A percentile compares a stretch with the other conserved stretches of the same genome.
phyloP scores from a whole-genome alignment of 2,797 vertebrate species.

The Tolypeutes matacus region DNA sequence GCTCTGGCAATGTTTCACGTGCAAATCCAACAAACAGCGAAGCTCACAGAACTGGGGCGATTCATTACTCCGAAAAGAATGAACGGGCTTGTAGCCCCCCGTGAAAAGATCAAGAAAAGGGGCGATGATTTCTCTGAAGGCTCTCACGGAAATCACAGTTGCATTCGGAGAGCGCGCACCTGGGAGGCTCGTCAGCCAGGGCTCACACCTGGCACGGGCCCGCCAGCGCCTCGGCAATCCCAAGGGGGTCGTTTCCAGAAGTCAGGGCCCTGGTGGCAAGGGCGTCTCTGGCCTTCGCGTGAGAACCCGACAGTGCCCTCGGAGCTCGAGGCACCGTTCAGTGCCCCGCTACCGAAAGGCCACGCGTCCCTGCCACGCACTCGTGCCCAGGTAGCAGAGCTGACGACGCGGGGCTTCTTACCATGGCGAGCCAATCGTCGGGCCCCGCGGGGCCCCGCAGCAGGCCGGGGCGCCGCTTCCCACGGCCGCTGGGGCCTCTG shows the following conservation, averaged over 20 bases:
- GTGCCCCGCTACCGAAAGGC: constrained; percentile 62
- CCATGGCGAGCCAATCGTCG: constrained; percentile 85
- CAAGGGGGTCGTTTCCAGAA: constrained; percentile 75
- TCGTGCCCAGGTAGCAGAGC: constrained; percentile 62
- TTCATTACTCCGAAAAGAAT: background rate
- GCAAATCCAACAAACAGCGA: background rate
- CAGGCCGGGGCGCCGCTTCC: constrained; percentile 80
- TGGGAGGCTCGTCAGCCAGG: constrained; percentile 10
- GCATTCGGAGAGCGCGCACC: background rate
- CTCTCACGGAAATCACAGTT: background rate
- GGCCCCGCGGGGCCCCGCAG: constrained; percentile 80
- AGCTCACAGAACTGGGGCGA: background rate
- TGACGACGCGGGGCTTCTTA: constrained; percentile 86
- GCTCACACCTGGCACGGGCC: constrained; percentile 50
- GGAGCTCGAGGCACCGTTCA: background rate
- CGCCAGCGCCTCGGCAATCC: constrained; percentile 62
- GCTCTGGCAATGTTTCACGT: background rate
- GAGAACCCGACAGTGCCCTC: constrained; percentile 66
- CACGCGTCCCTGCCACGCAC: too few relatives aligned
- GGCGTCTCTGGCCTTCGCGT: constrained; percentile 58
- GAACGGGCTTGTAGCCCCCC: background rate
- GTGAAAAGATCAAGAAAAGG: background rate
- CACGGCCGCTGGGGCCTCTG: constrained; percentile 83
- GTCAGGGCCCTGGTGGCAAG: background rate
- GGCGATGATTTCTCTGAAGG: background rate